Base-by-base conservation (phyloP, 2,888 invertebrate species). In the Rotaria sp. region DNA sequence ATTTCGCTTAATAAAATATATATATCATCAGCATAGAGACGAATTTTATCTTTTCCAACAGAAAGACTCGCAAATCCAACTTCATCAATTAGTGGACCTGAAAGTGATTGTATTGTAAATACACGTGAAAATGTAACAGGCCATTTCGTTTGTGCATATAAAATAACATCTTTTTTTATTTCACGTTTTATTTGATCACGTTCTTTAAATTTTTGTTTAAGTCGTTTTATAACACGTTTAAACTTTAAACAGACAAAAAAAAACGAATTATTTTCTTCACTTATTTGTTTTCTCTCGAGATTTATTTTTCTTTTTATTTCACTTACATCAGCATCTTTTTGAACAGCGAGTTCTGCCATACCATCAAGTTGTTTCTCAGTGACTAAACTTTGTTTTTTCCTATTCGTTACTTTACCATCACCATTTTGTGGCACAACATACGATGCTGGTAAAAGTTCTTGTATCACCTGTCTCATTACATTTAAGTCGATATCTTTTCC, bases 141-240 rank as follows among this genome's bases (percentile, higher is more conserved):
- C 99, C 99, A 99, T 91, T 97, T 97, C 92, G 96, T 96, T 92
- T 97, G 97, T 35, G 98, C 97, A 91, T 97, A 98, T 90, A 96
- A 95, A 26, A 99, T 98, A 87, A 99, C 96, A 90, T 99, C 97
- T 86, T 91, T 90, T 87, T 91, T 91, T 57, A 87, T 80, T 84
- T 80, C 80, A n/a, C 80, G 80, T n/a, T 86, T 55, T 24, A 85
- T 45, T 80, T 80, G 80, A 3, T 80, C 41, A 55, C 52, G 75
- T 35, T 1, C 2, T 59, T 80, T 80, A 45, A 45, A 80, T 80
- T 80, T 80, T 45, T 80, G 80, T 80, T 80, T 80, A 13, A 80
- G n/a, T 26, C 80, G 80, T 45, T 80, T 45, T 26, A 67, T 35
- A 30, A 67, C 67, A 35, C 67, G 67, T 67, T 67, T 67, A 7